These are phyloP conservation scores for Trissoscelio sp. DNA, from an alignment of 2,888 invertebrate species.

Conservation along the genomic window DNA sequence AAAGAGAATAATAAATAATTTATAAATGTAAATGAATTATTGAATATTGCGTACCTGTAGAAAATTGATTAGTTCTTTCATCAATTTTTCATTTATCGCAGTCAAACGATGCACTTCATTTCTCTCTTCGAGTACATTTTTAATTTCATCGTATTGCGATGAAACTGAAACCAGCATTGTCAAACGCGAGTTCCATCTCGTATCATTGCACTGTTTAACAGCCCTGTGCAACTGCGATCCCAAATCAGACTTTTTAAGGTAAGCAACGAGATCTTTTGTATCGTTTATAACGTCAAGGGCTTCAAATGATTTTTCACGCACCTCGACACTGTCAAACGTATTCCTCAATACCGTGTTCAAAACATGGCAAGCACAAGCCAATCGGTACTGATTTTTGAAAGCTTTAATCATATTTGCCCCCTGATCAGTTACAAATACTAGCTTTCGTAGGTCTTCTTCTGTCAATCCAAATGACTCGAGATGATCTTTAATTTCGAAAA, in stretches of 20 bases:
- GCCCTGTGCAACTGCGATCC: background rate
- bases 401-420: slow-evolving; percentile 32
- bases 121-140: too few relatives aligned
- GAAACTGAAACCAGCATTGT: background rate
- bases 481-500: background rate
- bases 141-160: background rate
- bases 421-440: slow-evolving; percentile 18
- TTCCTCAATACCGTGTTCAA: slow-evolving; percentile 22
- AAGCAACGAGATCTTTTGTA: background rate
- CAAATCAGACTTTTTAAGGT: slow-evolving; percentile 11
- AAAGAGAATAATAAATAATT: too few relatives aligned
- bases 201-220: slow-evolving; percentile 9
- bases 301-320: background rate
- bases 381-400: background rate
- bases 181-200: slow-evolving; percentile 13
- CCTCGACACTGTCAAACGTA: background rate
- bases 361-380: slow-evolving; percentile 7
- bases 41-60: too few relatives aligned
- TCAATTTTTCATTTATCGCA: too few relatives aligned
- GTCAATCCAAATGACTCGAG: background rate
- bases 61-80: too few relatives aligned
- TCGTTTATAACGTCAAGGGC: background rate
- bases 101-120: too few relatives aligned
- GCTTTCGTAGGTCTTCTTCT: background rate
- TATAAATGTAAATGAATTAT: too few relatives aligned